phyloP scores from a whole-genome alignment of 2,113 vertebrate species.

The Hippocampus barbouri region DNA sequence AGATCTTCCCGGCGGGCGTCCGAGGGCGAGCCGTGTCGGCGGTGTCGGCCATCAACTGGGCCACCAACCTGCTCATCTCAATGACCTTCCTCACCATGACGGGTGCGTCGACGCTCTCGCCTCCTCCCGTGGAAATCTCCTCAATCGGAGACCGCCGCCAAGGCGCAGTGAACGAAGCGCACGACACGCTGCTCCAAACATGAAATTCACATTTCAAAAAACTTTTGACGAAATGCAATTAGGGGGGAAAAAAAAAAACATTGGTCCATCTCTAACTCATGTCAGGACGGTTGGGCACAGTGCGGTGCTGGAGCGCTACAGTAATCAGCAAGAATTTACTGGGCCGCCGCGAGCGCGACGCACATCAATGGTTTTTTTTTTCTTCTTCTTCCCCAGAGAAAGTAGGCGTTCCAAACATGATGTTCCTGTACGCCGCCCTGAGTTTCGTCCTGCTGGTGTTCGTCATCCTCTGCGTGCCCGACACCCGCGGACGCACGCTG shows the following conservation, averaged over 20 bases:
- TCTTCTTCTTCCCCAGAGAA: conserved; percentile 72
- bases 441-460: conserved; percentile 84
- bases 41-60: conserved; percentile 92
- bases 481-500: conserved; percentile 87
- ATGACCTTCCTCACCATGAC: conserved; percentile 90
- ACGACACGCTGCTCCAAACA: no score
- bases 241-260: no score
- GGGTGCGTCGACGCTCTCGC: conserved; percentile 63
- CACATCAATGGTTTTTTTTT: not conserved
- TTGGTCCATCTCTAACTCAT: no score
- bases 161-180: no score
- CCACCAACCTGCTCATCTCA: conserved; percentile 92
- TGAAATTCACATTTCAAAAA: no score
- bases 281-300: no score
- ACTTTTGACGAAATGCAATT: no score
- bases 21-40: conserved; percentile 88
- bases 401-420: conserved; percentile 84
- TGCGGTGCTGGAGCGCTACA: no score
- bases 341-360: no score
- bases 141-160: no score
- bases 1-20: conserved; percentile 91
- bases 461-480: conserved; percentile 83
- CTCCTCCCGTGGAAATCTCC: not conserved
- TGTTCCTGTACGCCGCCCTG: conserved; percentile 86
- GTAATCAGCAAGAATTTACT: no score